Conservation (phyloP, 2,797 vertebrate species). For the Urophycis tenuis region DNA sequence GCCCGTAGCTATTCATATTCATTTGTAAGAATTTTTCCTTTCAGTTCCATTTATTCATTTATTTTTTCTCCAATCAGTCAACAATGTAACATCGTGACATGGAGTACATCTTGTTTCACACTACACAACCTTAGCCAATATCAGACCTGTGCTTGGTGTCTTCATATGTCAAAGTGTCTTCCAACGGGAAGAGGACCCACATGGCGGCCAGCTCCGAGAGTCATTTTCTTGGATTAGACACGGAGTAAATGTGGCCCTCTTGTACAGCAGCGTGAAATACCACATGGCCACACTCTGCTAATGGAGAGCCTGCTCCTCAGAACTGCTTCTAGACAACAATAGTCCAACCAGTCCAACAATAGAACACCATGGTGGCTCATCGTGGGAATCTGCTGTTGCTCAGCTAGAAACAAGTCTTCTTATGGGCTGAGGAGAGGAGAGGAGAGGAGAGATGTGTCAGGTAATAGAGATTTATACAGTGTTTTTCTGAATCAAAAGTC, state of each 20-base stretch:
- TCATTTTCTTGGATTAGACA: conserved; percentile 73
- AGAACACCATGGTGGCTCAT: conserved; percentile 38
- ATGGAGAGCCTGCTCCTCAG: conserved; percentile 56
- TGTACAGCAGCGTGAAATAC: conserved; percentile 66
- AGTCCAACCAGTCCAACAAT: conserved; percentile 45
- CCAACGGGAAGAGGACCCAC: neutral
- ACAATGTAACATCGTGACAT: neutral
- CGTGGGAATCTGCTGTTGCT: neutral
- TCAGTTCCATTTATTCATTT: neutral
- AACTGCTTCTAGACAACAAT: conserved; percentile 42
- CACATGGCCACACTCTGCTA: conserved; percentile 59
- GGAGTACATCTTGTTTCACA: neutral
- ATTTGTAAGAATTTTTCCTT: neutral
- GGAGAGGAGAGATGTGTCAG: neutral
- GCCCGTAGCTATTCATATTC: neutral
- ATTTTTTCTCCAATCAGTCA: neutral
- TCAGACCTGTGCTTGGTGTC: neutral
- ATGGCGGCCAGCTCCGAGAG: conserved; percentile 51
- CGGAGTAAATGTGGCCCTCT: conserved; percentile 65
- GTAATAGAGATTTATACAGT: neutral
- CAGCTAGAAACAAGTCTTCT: neutral
- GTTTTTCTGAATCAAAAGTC: neutral
- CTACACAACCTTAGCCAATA: neutral
- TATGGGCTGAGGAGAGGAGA: neutral
- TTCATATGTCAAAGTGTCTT: neutral